phyloP scores from a whole-genome alignment of 1,140 invertebrate genomes.

The Musca vetustissima region DNA sequence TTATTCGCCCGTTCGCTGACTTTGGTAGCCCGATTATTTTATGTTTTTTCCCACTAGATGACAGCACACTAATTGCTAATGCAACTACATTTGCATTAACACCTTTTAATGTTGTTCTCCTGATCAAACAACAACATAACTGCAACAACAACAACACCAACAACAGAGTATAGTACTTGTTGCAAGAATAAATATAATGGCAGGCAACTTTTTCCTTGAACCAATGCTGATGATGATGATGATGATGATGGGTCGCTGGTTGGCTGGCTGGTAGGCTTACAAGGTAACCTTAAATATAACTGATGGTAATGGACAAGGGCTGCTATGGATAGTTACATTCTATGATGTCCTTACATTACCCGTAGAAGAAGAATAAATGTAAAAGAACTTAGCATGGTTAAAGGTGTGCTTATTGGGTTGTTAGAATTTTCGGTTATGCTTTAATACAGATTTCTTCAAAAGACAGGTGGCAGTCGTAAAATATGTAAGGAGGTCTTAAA shows the following conservation, averaged over 20 bases:
- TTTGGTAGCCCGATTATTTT: slow-evolving; percentile 21
- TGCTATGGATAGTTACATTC: no score
- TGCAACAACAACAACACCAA: not conserved
- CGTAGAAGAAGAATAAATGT: no score
- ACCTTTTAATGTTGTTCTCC: slow-evolving; percentile 38
- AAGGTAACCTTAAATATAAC: not conserved
- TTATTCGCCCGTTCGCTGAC: not conserved
- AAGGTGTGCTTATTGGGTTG: slow-evolving; percentile 14
- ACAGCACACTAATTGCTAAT: slow-evolving; percentile 26
- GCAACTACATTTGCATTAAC: slow-evolving; percentile 49
- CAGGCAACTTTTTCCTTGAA: no score
- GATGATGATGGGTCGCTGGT: no score
- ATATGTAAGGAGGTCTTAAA: no score
- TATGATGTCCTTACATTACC: no score
- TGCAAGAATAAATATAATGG: not conserved
- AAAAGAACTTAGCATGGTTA: not conserved
- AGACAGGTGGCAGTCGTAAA: no score
- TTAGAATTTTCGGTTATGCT: not conserved
- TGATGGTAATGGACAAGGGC: no score
- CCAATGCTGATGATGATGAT: no score
- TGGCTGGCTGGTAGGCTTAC: not conserved
- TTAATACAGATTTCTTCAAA: no score
- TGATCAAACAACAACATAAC: slow-evolving; percentile 15
- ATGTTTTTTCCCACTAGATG: slow-evolving; percentile 25
- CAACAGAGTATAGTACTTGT: not conserved